Evolutionary conservation across 2,113 vertebrate genomes (phyloP).

Genomic region (Malaclemys terrapin): DNA sequence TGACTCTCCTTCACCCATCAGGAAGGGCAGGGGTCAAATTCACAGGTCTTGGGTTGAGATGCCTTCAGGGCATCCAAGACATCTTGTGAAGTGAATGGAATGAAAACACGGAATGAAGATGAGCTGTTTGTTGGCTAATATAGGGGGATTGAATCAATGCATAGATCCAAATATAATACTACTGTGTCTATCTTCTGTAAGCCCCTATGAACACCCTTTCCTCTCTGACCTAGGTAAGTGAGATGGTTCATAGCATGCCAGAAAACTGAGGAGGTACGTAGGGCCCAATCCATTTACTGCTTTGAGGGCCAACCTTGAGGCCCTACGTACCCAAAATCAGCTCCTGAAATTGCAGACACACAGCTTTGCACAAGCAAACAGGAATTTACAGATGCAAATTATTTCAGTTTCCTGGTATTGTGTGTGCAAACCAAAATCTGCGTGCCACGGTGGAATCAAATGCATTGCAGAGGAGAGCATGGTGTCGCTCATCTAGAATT

Average conservation of each 20-base stretch:
- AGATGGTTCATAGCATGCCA: not conserved
- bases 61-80: not conserved
- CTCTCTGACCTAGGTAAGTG: not conserved
- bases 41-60: not conserved
- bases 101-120: not conserved
- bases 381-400: not conserved
- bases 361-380: not conserved
- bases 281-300: not conserved
- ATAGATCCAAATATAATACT: not conserved
- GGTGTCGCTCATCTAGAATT: not conserved
- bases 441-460: not conserved
- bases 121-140: not conserved
- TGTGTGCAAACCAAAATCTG: not conserved
- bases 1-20: not conserved
- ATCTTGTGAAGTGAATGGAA: not conserved
- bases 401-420: not conserved
- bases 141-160: not conserved
- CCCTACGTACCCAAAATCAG: not conserved
- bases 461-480: not conserved
- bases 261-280: not conserved
- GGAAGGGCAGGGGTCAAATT: not conserved
- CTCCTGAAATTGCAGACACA: not conserved
- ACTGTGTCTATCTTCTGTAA: not conserved
- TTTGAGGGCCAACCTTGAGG: not conserved
- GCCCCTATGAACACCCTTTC: not conserved